Base-by-base conservation (phyloP, 1,140 invertebrate species). In the Cotesia vestalis region DNA sequence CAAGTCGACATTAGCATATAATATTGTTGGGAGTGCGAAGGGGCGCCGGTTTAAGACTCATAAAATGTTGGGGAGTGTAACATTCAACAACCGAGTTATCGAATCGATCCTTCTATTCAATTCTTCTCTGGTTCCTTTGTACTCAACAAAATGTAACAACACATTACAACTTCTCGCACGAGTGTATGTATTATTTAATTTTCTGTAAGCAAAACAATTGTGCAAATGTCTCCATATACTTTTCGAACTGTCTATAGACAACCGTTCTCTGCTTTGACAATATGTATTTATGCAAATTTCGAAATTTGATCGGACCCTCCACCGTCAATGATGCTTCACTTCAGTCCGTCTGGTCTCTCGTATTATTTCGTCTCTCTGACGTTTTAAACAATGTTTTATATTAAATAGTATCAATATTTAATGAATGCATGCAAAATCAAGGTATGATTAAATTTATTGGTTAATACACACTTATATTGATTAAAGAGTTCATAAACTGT, bases 1-100 rank as follows among this genome's bases (percentile, higher is more conserved):
- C 51, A 69, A 74, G 20, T 66, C 72, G 79, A 61, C 68, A 81
- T 81, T 81, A 81, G 78, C 79, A 80, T 80, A 74, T 73, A 71
- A 71, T 76, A 78, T 80, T 78, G 80, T 79, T 77, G 73, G 64
- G 20, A 8, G 38, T 52, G 52, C 20, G 63, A 66, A 64, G 27
- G 55, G 53, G 36, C 27, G 53, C 34, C 38, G 40, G 36, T 38
- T 38, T 17, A 71, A 55, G 61, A 72, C 66, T 75, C 70, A 69
- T 63, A 59, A 55, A 75, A 71, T 72, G 52, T 66, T 66, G 66
- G 72, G 74, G 71, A 72, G 34, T 14, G 34, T 55, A 60, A 46
- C 40, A 46, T 46, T 9, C 11, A 60, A 62, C 69, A 67, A 69
- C 67, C 34, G 17, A 71, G 70, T 76, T 73, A 76, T 80, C 69